A percentile compares a stretch with the other conserved stretches of the same genome.
phyloP scores from a whole-genome alignment of 2,797 vertebrate genomes.

The Propithecus perrieri region DNA sequence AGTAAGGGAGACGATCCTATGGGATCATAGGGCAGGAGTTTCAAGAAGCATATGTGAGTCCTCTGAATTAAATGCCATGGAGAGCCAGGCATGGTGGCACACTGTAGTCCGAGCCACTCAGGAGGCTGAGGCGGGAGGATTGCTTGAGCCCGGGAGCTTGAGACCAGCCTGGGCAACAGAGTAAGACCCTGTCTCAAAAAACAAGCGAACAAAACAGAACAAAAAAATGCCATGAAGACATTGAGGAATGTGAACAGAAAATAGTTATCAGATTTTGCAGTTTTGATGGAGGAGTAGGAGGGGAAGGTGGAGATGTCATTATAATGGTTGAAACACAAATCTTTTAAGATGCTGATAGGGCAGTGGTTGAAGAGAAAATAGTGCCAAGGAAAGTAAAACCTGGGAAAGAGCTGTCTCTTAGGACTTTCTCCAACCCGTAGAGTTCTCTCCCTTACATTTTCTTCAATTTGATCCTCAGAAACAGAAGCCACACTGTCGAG shows the following conservation, averaged over 20 bases:
- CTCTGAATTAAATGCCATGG: not conserved
- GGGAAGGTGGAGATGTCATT: not conserved
- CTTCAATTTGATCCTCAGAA: constrained; percentile 78
- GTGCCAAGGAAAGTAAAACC: not conserved
- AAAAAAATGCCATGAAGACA: not conserved
- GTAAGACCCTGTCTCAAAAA: not conserved
- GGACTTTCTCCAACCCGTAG: not conserved
- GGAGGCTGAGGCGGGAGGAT: not conserved
- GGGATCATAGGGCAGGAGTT: not conserved
- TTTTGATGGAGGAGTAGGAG: not conserved
- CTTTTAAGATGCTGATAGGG: constrained; percentile 5
- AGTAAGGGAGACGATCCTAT: not conserved
- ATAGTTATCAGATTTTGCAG: not conserved
- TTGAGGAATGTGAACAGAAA: not conserved
- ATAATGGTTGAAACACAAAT: not conserved
- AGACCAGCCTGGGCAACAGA: not conserved
- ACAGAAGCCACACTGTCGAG: constrained; percentile 82
- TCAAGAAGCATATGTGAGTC: not conserved
- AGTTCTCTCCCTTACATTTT: not conserved
- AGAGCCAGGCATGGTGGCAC: not conserved
- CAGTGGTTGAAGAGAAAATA: not conserved
- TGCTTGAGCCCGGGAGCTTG: not conserved
- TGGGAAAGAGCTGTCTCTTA: not conserved
- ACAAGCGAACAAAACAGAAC: not conserved
- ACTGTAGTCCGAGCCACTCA: not conserved